Conservation (phyloP, 2,797 vertebrate genomes). For the Halcyon chelicuti region DNA sequence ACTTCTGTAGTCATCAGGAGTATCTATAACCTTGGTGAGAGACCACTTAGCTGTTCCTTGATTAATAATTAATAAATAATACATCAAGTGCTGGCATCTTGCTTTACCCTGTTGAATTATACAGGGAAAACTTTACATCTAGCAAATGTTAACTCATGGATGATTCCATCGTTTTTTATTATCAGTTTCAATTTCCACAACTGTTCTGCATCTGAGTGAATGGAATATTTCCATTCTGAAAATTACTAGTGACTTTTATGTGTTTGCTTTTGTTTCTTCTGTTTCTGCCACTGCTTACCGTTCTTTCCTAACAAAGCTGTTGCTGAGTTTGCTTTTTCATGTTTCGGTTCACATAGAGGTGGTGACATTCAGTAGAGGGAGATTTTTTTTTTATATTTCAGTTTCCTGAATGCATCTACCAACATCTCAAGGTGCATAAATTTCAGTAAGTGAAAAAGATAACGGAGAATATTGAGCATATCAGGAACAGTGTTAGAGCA, state of each 20-base stretch:
- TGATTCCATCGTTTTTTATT: not conserved
- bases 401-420: not conserved
- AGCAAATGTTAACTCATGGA: not conserved
- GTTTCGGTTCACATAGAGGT: not conserved
- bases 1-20: not conserved
- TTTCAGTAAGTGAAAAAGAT: not conserved
- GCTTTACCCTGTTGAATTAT: not conserved
- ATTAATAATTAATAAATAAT: constrained; percentile 13
- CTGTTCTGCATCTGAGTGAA: not conserved
- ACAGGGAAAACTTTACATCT: not conserved
- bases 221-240: not conserved
- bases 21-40: not conserved
- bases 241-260: not conserved
- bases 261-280: not conserved
- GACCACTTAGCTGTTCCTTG: not conserved
- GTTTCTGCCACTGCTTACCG: not conserved
- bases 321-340: not conserved
- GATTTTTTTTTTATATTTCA: not conserved
- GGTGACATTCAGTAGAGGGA: not conserved
- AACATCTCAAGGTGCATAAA: not conserved
- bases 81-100: not conserved
- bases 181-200: not conserved
- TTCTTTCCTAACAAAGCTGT: not conserved
- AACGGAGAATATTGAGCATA: not conserved
- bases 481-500: not conserved